Percentiles rank a stretch among this genome's conserved stretches.
Evolutionary conservation across 2,113 vertebrate genomes (phyloP).

Genomic region (Labeo rohita): DNA sequence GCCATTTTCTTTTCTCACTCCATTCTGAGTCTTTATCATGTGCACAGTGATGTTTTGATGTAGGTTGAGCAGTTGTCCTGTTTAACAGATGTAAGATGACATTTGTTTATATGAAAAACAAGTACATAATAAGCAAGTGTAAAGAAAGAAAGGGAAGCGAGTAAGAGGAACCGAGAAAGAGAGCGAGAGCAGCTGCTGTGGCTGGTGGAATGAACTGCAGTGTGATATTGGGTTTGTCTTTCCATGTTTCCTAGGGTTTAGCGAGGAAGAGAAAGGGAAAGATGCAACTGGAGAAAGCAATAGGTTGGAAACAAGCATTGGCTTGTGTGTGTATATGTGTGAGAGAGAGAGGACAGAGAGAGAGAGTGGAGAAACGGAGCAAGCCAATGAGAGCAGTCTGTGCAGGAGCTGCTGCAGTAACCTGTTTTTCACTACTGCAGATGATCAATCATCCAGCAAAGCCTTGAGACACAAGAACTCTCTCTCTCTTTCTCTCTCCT

Average conservation of each 20-base stretch:
- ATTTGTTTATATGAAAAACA: neutral
- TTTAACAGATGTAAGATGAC: neutral
- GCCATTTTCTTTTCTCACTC: constrained; percentile 50
- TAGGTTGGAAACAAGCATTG: constrained; percentile 20
- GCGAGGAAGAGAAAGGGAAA: neutral
- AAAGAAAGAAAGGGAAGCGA: neutral
- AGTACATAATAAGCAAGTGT: neutral
- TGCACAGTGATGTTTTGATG: constrained; percentile 23
- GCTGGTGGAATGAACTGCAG: constrained; percentile 20
- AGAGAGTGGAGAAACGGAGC: constrained; percentile 8
- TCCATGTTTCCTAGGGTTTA: constrained; percentile 25
- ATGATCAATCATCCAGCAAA: constrained; percentile 68
- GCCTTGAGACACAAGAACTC: constrained; percentile 56
- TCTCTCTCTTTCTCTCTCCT: constrained; percentile 28
- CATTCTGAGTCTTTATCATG: constrained; percentile 24
- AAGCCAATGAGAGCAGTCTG: constrained; percentile 49
- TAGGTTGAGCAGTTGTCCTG: neutral
- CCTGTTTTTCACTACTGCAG: constrained; percentile 69
- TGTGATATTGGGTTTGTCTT: constrained; percentile 42
- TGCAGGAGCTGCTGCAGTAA: constrained; percentile 66
- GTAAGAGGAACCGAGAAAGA: neutral
- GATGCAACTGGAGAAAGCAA: constrained; percentile 45
- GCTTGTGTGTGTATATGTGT: neutral
- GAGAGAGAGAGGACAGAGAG: constrained; percentile 16
- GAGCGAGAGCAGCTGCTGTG: constrained; percentile 6